A percentile compares a stretch with the other conserved stretches of the same genome.
phyloP scores from a whole-genome alignment of 2,797 vertebrate genomes.

The Sebastes itinus region DNA sequence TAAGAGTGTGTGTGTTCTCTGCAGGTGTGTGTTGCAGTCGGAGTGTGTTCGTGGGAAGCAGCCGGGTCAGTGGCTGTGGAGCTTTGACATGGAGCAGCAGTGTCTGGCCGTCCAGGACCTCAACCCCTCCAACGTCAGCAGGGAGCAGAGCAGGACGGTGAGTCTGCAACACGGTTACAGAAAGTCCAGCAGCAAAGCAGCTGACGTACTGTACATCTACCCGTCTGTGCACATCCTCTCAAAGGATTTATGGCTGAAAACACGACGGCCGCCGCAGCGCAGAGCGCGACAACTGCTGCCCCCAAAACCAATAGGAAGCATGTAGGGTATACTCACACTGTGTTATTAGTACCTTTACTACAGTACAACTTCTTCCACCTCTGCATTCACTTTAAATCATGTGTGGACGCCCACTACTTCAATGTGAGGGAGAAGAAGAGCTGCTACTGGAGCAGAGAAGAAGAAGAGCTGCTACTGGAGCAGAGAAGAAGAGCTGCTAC shows the following conservation, averaged over 20 bases:
- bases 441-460: too few relatives aligned
- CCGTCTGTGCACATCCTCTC: not conserved
- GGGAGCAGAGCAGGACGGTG: slow-evolving; percentile 90
- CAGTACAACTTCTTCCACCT: not conserved
- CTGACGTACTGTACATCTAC: too few relatives aligned
- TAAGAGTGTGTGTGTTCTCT: not conserved
- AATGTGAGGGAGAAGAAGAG: not conserved
- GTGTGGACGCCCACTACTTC: not conserved
- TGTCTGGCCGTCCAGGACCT: slow-evolving; percentile 87
- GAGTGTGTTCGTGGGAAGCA: slow-evolving; percentile 85
- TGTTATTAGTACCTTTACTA: not conserved
- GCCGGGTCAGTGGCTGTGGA: slow-evolving; percentile 93
- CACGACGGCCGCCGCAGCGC: too few relatives aligned
- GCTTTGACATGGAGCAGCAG: slow-evolving; percentile 89
- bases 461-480: too few relatives aligned
- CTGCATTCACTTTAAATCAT: not conserved
- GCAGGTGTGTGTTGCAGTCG: slow-evolving; percentile 88
- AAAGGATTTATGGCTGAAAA: not conserved
- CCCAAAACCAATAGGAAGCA: not conserved
- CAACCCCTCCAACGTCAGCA: slow-evolving; percentile 92
- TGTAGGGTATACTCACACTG: not conserved
- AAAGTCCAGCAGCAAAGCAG: not conserved
- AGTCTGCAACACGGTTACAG: slow-evolving; percentile 5
- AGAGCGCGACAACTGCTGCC: not conserved
- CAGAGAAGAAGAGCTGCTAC: too few relatives aligned